phyloP scores from a whole-genome alignment of 2,113 vertebrate genomes.

The Hypanus sabinus region DNA sequence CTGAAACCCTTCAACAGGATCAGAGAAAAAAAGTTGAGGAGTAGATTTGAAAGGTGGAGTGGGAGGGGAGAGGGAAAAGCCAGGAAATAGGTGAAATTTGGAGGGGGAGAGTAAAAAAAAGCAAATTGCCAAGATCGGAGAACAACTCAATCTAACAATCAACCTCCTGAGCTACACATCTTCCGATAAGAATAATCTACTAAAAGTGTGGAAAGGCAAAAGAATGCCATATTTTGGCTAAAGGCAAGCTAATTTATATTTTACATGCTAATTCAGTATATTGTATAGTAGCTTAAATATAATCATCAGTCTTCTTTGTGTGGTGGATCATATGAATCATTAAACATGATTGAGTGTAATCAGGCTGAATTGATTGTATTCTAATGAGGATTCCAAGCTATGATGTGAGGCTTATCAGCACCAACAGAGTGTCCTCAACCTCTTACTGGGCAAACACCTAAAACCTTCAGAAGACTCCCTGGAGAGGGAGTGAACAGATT shows the following conservation, averaged over 20 bases:
- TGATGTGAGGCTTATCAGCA: neutral
- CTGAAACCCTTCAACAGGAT: too few species aligned
- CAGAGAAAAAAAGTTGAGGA: too few species aligned
- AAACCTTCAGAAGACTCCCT: neutral
- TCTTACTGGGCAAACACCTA: neutral
- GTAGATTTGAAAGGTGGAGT: too few species aligned
- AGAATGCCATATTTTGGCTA: neutral
- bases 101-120: too few species aligned
- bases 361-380: neutral
- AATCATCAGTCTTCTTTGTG: neutral
- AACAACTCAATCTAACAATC: too few species aligned
- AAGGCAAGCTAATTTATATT: neutral
- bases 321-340: neutral
- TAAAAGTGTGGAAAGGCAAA: neutral
- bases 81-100: too few species aligned
- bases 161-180: too few species aligned
- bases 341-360: constrained; percentile 11
- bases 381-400: neutral
- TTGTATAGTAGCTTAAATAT: neutral
- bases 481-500: too few species aligned
- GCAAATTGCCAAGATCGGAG: too few species aligned
- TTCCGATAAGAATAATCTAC: neutral
- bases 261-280: neutral
- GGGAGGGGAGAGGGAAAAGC: too few species aligned
- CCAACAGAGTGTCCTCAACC: neutral